A percentile compares a stretch with the other conserved stretches of the same genome.
These are phyloP conservation scores for Crotalus tigris DNA, from an alignment of 2,113 vertebrate species.

Conservation along the genomic window DNA sequence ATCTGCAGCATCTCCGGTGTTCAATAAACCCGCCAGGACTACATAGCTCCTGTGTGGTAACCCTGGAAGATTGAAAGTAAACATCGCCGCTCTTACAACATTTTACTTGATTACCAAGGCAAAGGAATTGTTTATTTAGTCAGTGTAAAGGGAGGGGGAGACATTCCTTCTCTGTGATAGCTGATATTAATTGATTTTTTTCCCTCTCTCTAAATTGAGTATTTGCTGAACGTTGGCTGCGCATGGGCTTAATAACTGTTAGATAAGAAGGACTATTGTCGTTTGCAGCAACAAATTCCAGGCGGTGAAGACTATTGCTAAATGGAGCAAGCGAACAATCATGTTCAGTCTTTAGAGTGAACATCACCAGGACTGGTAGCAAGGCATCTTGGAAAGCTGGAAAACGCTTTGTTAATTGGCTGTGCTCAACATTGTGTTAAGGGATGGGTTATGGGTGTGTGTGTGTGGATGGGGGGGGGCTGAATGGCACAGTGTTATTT, in stretches of 20 bases:
- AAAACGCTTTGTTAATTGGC: neutral
- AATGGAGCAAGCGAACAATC: conserved; percentile 4
- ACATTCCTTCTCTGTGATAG: neutral
- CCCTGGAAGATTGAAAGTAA: conserved; percentile 16
- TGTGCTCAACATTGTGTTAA: neutral
- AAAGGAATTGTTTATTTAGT: conserved; percentile 18
- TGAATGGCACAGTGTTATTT: neutral
- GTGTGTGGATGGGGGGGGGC: neutral
- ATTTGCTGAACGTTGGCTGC: neutral
- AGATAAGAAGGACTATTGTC: neutral
- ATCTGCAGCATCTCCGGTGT: conserved; percentile 34
- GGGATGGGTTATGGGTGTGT: neutral
- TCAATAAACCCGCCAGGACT: conserved; percentile 8
- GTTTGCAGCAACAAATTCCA: conserved; percentile 23
- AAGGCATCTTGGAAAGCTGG: neutral
- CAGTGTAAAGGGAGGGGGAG: neutral
- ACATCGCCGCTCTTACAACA: conserved; percentile 24
- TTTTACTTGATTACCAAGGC: conserved; percentile 32
- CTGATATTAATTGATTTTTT: neutral
- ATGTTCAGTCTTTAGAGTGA: neutral
- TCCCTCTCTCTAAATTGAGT: neutral
- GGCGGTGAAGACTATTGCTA: conserved; percentile 3
- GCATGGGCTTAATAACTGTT: neutral
- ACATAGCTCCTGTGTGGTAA: neutral
- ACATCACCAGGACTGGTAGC: conserved; percentile 13